A percentile compares a stretch with the other conserved stretches of the same genome.
phyloP scores from a whole-genome alignment of 2,113 vertebrate species.

The Cyanoderma ruficeps region DNA sequence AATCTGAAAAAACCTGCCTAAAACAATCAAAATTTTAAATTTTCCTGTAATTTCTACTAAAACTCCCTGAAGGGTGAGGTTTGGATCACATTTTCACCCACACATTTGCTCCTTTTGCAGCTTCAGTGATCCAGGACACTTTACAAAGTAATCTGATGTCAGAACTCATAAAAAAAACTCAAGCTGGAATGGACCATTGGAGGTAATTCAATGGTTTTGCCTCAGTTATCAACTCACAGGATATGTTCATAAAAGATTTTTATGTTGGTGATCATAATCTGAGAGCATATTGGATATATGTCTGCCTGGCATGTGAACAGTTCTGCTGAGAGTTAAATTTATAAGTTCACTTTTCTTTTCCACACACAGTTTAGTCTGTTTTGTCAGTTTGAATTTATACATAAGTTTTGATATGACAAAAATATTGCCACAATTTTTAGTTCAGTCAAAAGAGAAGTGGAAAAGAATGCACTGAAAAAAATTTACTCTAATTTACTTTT shows the following conservation, averaged over 20 bases:
- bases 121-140: neutral
- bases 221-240: neutral
- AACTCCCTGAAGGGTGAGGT: neutral
- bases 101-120: neutral
- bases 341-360: neutral
- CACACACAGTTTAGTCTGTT: neutral
- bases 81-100: neutral
- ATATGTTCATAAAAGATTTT: neutral
- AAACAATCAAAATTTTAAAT: neutral
- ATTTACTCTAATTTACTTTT: neutral
- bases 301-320: neutral
- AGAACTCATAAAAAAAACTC: neutral
- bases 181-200: neutral
- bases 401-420: neutral
- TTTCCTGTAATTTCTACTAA: neutral
- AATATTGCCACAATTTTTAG: neutral
- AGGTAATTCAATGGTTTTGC: neutral
- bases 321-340: neutral
- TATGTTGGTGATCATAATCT: neutral
- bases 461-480: neutral
- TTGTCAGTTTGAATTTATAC: neutral
- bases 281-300: neutral
- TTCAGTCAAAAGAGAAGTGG: neutral
- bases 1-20: neutral
- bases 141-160: neutral